Percentiles rank a stretch among this genome's conserved stretches.
These are phyloP conservation scores for Mycalesis mineus DNA, from an alignment of 2,888 invertebrate species.

Conservation along the genomic window DNA sequence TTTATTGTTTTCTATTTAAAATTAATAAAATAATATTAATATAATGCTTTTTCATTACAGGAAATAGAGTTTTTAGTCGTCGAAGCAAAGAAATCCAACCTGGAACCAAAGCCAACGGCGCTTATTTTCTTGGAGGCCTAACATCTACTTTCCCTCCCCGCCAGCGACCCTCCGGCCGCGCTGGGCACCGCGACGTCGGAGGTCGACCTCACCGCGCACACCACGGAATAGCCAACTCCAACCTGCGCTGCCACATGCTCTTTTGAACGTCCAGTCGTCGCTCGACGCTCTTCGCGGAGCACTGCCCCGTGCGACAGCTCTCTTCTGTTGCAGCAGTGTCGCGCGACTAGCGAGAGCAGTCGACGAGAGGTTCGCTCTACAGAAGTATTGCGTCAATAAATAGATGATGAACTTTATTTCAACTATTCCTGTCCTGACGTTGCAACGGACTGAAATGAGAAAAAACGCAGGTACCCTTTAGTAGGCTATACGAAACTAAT, in stretches of 20 bases:
- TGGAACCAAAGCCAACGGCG: slow-evolving; percentile 94
- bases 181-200: slow-evolving; percentile 79
- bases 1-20: too few relatives aligned
- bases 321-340: not conserved
- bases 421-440: slow-evolving; percentile 43
- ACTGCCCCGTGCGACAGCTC: slow-evolving; percentile 12
- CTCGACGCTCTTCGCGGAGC: slow-evolving; percentile 17
- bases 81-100: slow-evolving; percentile 93
- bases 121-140: slow-evolving; percentile 94
- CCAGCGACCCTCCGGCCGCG: slow-evolving; percentile 85
- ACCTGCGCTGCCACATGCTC: slow-evolving; percentile 79
- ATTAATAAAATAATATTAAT: not conserved
- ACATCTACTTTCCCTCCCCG: slow-evolving; percentile 93
- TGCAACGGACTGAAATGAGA: slow-evolving; percentile 57
- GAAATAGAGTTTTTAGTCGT: slow-evolving; percentile 96
- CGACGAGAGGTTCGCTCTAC: slow-evolving; percentile 46
- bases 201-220: slow-evolving; percentile 81
- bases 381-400: slow-evolving; percentile 34
- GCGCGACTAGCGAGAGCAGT: slow-evolving; percentile 16
- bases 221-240: slow-evolving; percentile 79
- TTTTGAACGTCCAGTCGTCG: slow-evolving; percentile 51
- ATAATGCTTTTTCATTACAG: slow-evolving; percentile 49
- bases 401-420: slow-evolving; percentile 36
- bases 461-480: slow-evolving; percentile 51
- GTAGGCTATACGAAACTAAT: slow-evolving; percentile 64